Base-by-base conservation (phyloP, 2,797 vertebrate species). In the Carapus acus region DNA sequence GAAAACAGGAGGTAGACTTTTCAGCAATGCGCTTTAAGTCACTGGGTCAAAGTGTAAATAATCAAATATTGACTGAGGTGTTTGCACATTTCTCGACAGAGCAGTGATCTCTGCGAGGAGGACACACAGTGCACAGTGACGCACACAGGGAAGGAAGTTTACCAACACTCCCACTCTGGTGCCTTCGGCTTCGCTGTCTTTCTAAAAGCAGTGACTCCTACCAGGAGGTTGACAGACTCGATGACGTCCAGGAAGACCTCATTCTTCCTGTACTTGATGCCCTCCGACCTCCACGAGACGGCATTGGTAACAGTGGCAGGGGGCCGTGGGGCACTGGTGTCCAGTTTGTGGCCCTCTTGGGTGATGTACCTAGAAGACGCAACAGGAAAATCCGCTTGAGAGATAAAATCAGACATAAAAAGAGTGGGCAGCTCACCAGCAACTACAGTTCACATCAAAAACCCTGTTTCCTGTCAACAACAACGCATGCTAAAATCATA, bases 171-270 rank as follows among this genome's bases (percentile, higher is more conserved):
- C 52, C 48, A 52, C 56, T 42, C 18, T 31, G 16, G 62, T 67
- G 74, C 49, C 50, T 72, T 49, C 36, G 59, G 58, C 62, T 71
- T 76, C 64, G 18, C 37, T 4, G 48, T 8, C 15, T n/a, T 70
- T 79, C 76, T 71, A 77, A 77, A 85, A 79, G 61, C 55, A 76
- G 57, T 27, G 47, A 48, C 71, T 62, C 90, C 43, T 88, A 99
- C 96, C 93, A 98, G 64, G 55, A 99, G 94, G 76, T 99, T 99
- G 53, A 98, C 94, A 0, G 95, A 98, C 79, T 98, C 96, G 15
- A 99, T 98, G 85, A 99, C 94, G n/a, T 98, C 95, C 86, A 99
- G 78, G 88, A 93, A 94, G 54, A 94, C 92, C 76, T 93, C 91
- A 0, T 94, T 94, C 74, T 93, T 93, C 79, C 91, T 88, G 73